Percentiles rank a stretch among this genome's conserved stretches.
Conservation (phyloP, 1,140 invertebrate species). For the Chlorops oryzae region DNA sequence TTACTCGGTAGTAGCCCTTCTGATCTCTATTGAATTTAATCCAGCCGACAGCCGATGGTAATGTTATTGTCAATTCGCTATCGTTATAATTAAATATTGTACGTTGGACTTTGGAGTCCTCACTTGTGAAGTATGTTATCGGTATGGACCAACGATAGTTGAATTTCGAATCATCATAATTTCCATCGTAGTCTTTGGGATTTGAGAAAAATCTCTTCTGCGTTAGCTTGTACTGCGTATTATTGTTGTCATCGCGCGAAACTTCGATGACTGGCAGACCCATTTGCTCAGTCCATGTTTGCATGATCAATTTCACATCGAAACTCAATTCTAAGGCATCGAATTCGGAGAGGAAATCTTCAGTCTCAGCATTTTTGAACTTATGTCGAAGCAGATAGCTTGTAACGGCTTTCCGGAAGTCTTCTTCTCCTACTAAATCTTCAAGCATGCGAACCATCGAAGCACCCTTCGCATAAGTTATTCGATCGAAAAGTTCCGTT, state of each 20-base stretch:
- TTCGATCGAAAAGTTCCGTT: conserved; percentile 83
- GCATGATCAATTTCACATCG: conserved; percentile 67
- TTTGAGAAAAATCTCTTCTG: conserved; percentile 70
- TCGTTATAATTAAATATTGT: conserved; percentile 34
- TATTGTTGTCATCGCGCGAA: conserved; percentile 20
- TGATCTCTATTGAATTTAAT: conserved; percentile 81
- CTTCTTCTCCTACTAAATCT: conserved; percentile 67
- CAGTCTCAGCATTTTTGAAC: conserved; percentile 72
- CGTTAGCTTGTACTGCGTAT: conserved; percentile 54
- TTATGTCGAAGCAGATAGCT: conserved; percentile 66
- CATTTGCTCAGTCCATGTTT: conserved; percentile 90
- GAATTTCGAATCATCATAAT: conserved; percentile 52
- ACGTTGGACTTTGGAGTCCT: conserved; percentile 16
- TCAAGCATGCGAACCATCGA: conserved; percentile 87
- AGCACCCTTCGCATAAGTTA: conserved; percentile 90
- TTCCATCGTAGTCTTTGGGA: conserved; percentile 50
- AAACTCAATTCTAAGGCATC: conserved; percentile 47
- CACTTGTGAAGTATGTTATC: conserved; percentile 61
- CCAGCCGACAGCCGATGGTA: conserved; percentile 52
- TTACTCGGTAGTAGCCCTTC: conserved; percentile 81
- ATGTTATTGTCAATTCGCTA: conserved; percentile 4
- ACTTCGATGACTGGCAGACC: conserved; percentile 79
- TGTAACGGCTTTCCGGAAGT: conserved; percentile 67
- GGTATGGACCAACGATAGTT: conserved; percentile 76
- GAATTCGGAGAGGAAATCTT: conserved; percentile 67